Conservation (phyloP, 2,888 invertebrate species). For the Sphaerophoria taeniata region DNA sequence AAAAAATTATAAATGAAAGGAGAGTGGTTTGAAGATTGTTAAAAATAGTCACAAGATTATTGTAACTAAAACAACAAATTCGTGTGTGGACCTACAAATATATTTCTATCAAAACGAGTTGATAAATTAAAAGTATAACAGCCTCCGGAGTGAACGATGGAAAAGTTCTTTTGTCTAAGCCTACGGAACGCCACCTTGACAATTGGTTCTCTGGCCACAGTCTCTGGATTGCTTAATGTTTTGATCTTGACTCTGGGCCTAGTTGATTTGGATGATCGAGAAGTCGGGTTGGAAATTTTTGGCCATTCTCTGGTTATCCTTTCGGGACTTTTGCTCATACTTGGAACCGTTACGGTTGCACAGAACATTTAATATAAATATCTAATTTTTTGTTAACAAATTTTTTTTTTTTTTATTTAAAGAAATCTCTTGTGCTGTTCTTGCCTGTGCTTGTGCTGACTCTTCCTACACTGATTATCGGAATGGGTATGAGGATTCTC, state of each 20-base stretch:
- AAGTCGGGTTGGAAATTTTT: background rate
- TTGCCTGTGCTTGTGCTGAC: background rate
- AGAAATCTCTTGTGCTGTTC: background rate
- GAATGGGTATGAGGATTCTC: too few species aligned
- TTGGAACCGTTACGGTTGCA: conserved; percentile 11
- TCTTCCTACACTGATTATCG: background rate
- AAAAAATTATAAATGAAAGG: too few species aligned
- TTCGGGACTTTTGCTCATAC: background rate
- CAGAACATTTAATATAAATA: background rate
- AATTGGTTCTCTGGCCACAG: background rate
- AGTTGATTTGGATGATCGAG: background rate
- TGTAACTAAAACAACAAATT: too few species aligned
- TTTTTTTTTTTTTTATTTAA: background rate
- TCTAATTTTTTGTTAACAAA: background rate
- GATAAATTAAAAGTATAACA: too few species aligned
- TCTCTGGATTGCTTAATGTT: background rate
- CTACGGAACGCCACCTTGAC: background rate
- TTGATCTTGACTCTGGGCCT: too few species aligned
- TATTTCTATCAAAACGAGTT: too few species aligned
- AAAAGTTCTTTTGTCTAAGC: background rate
- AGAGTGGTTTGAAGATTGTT: too few species aligned
- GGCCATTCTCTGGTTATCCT: background rate
- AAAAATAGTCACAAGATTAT: too few species aligned
- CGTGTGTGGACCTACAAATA: too few species aligned
- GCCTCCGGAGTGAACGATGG: too few species aligned